Conservation (phyloP, 1,140 invertebrate species). For the Drosophila saltans region DNA sequence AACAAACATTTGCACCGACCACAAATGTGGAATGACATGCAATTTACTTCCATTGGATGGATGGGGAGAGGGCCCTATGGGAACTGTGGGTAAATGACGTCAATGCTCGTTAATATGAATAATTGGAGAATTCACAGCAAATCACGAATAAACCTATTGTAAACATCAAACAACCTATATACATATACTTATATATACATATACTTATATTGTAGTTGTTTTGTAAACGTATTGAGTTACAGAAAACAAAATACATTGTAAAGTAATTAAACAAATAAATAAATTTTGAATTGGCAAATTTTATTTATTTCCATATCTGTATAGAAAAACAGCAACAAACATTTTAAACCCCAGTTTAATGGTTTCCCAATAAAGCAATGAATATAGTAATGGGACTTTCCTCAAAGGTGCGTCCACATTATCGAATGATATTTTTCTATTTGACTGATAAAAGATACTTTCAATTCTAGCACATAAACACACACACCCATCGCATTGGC, state of each 20-base stretch:
- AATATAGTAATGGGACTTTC: background rate
- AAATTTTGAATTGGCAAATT: too few species aligned
- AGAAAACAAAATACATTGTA: too few species aligned
- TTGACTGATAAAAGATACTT: conserved; percentile 9
- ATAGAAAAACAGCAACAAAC: too few species aligned
- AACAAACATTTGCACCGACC: conserved; percentile 18
- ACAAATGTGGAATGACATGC: conserved; percentile 11
- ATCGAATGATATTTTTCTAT: background rate
- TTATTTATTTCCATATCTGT: too few species aligned
- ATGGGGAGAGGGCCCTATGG: background rate
- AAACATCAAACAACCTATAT: background rate
- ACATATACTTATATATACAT: too few species aligned
- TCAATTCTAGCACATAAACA: background rate
- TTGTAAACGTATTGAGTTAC: too few species aligned
- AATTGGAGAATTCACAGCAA: conserved; percentile 35
- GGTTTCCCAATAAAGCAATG: too few species aligned
- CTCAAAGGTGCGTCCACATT: background rate
- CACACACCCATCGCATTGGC: background rate
- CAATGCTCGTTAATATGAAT: conserved; percentile 26
- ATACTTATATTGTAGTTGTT: too few species aligned
- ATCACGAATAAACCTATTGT: conserved; percentile 12
- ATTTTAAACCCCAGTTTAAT: too few species aligned
- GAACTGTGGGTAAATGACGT: conserved; percentile 17
- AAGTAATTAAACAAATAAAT: too few species aligned
- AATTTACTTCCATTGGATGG: background rate